These are phyloP conservation scores for Pelmatolapia mariae DNA, from an alignment of 2,113 vertebrate genomes.

Conservation along the genomic window DNA sequence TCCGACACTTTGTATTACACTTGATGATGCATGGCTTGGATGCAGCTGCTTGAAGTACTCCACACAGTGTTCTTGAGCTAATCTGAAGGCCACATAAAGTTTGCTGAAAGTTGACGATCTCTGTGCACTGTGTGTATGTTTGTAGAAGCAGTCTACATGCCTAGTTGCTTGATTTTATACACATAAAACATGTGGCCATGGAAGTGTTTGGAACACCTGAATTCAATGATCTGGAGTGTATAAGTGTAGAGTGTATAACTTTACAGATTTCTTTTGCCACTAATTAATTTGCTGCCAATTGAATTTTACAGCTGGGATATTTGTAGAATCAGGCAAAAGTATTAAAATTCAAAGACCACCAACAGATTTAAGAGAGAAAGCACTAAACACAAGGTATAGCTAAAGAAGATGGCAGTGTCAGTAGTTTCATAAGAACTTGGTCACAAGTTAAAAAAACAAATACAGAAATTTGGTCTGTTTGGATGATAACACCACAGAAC, in stretches of 20 bases:
- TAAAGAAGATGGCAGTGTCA: not conserved
- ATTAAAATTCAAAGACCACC: not conserved
- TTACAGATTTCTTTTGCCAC: not conserved
- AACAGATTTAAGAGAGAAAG: not conserved
- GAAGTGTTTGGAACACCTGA: not conserved
- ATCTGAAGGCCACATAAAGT: not conserved
- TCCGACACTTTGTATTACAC: not conserved
- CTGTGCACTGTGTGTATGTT: not conserved
- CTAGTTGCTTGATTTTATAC: not conserved
- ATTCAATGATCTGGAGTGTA: not conserved
- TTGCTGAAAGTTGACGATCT: not conserved
- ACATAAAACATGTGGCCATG: accelerated
- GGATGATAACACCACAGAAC: not conserved
- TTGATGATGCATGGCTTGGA: not conserved
- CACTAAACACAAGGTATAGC: not conserved
- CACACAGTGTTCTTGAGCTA: not conserved
- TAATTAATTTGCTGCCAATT: not conserved
- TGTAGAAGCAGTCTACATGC: not conserved
- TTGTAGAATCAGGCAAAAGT: not conserved
- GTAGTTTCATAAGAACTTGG: not conserved
- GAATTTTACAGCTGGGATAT: not conserved
- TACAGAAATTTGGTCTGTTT: not conserved
- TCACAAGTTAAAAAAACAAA: not conserved
- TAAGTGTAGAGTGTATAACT: not conserved
- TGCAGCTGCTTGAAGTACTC: not conserved